Evolutionary conservation across 2,888 invertebrate genomes (phyloP).

Genomic region (Hemaris fuciformis): DNA sequence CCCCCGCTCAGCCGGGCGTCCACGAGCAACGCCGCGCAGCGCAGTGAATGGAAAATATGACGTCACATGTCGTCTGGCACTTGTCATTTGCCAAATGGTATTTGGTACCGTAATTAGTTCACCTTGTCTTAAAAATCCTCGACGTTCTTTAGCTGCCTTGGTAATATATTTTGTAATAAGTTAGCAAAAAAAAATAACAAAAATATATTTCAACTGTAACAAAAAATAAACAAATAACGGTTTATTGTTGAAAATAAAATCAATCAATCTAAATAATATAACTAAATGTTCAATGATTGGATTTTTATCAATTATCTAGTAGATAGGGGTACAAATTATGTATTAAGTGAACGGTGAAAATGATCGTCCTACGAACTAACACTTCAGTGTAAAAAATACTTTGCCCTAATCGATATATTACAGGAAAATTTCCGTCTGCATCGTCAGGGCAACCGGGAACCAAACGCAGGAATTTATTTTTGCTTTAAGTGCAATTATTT

Average conservation of each 20-base stretch:
- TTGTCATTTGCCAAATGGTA: slow-evolving; percentile 22
- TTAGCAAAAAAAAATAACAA: neutral
- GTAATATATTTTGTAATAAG: neutral
- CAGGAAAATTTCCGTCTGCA: slow-evolving; percentile 29
- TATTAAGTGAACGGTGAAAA: too few species aligned
- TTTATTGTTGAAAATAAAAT: neutral
- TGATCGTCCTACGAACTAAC: too few species aligned
- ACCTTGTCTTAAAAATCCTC: slow-evolving; percentile 9
- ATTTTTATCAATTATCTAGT: too few species aligned
- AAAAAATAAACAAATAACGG: neutral
- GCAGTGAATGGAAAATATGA: slow-evolving; percentile 43
- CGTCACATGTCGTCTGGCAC: slow-evolving; percentile 25
- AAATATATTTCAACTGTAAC: neutral
- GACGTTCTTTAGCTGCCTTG: neutral
- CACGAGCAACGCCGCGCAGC: slow-evolving; percentile 33
- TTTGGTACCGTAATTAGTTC: slow-evolving; percentile 4
- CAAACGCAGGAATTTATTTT: slow-evolving; percentile 26
- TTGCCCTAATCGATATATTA: slow-evolving; percentile 15
- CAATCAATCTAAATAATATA: too few species aligned
- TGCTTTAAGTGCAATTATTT: neutral
- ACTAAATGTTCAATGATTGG: too few species aligned
- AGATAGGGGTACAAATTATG: too few species aligned
- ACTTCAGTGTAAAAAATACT: neutral
- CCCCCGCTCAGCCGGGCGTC: slow-evolving; percentile 35
- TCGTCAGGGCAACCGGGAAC: slow-evolving; percentile 53